Evolutionary conservation across 2,113 vertebrate genomes (phyloP), one percentile per base, ranked within the genome.

Genomic region (Daubentonia madagascariensis): DNA sequence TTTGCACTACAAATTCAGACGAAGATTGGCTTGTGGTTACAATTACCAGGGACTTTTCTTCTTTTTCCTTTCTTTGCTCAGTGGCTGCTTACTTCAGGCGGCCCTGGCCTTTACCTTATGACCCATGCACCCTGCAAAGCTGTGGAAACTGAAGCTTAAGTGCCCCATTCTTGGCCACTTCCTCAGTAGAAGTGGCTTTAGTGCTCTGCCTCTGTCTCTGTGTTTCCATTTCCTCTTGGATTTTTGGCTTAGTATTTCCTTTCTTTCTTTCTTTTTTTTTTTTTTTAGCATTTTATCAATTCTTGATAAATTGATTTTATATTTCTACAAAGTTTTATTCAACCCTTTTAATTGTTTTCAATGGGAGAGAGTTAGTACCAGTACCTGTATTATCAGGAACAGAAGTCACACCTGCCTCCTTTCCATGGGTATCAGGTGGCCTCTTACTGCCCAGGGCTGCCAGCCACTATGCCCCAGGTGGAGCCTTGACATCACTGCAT

Each of bases 181-280:
- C 57, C 45, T 2, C 17, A 9, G 50, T 1, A 32, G 6, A 54
- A 48, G 17, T 43, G 18, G 59, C 28, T 73, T 50, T 5, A 32
- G n/a, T 1, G 1, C 1, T 3, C 18, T 13, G 7, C 4, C 4
- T 25, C 6, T 3, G 11, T 63, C 0, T 30, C 32, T 35, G 6
- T 45, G 12, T 63, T 61, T 48, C 72, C 0, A 2, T 18, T 11
- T 70, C 67, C 40, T 87, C 61, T 50, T 50, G n/a, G 20, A 85
- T 81, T 89, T 57, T 89, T 18, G 70, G 67, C 1, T 25, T 28
- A 52, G 7, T 14, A 7, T 37, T n/a, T 65, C 30, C 13, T 32
- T 63, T 30, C 28, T 63, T 12, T 63, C 10, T 30, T 61, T 8
- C 22, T 23, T 59, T 8, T 8, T 23, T 59, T 23, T 8, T 59